phyloP scores from a whole-genome alignment of 53 echinoderm and acorn worm genomes.

The Holothuria leucospilota region DNA sequence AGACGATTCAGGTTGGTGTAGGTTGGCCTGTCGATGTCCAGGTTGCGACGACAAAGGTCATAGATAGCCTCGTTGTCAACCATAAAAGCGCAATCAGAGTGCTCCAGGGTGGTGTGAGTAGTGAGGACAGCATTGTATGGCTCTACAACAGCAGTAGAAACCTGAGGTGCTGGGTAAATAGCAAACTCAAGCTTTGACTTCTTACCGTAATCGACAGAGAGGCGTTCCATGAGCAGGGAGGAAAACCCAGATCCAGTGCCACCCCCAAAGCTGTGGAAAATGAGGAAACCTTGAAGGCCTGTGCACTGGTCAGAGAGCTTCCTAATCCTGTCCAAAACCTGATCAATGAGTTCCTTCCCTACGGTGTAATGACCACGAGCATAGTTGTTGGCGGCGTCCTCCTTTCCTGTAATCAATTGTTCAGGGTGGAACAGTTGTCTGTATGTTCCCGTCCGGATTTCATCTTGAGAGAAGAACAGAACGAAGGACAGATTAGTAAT shows the following conservation, averaged over 20 bases:
- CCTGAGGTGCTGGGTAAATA: neutral
- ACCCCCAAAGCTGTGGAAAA: slow-evolving; percentile 29
- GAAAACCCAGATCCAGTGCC: slow-evolving; percentile 63
- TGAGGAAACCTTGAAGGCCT: slow-evolving; percentile 60
- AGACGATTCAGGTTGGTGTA: slow-evolving; percentile 66
- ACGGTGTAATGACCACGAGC: slow-evolving; percentile 59
- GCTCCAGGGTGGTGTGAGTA: neutral
- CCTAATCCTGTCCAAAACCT: slow-evolving; percentile 61
- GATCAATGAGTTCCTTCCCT: slow-evolving; percentile 67
- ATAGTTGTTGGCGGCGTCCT: slow-evolving; percentile 75
- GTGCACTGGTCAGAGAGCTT: neutral
- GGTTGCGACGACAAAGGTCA: too few relatives aligned
- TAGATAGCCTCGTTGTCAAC: too few relatives aligned
- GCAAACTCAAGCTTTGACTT: neutral
- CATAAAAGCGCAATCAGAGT: too few relatives aligned
- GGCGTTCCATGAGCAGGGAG: slow-evolving; percentile 69
- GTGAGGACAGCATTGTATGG: neutral
- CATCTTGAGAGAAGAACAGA: slow-evolving; percentile 48
- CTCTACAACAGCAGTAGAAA: slow-evolving; percentile 55
- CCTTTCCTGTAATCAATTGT: slow-evolving; percentile 83
- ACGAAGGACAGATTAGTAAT: too few relatives aligned
- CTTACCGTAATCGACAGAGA: slow-evolving; percentile 66
- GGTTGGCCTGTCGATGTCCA: slow-evolving; percentile 1
- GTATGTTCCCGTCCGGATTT: slow-evolving; percentile 76
- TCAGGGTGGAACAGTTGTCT: slow-evolving; percentile 87